Evolutionary conservation across 2,113 vertebrate species (phyloP), one percentile per base, ranked within the genome.

Genomic region (Hippocampus guttulatus): DNA sequence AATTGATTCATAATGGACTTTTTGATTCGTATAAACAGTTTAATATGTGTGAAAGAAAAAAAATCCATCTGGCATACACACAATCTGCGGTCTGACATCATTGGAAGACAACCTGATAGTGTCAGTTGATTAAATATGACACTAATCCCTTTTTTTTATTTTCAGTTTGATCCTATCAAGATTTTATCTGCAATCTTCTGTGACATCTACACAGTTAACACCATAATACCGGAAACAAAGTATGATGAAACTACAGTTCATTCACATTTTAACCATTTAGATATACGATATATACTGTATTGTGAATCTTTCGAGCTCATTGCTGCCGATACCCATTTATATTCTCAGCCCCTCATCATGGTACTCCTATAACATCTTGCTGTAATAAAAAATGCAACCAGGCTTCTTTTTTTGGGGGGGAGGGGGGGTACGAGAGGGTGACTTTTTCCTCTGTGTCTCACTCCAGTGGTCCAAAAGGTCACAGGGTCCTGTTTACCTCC

Each of bases 401-500:
- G 43, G 38, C 60, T 61, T 47, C 3, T 10, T 16, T 18, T 51
- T 70, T 70, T 10, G 18, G 23, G 25, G 27, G 61, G 74, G 40
- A 66, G 77, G 33, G 33, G 33, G 33, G 33, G 33, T 38, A 6
- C 5, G 33, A 38, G 5, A 0, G 47, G 67, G 73, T 25, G 23
- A 45, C 79, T 79, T 78, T 80, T 62, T 41, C 16, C 63, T 74
- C 71, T 70, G 55, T 70, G 71, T 64, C 67, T 67, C 57, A 68
- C 71, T 74, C 68, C 55, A 49, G 55, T 65, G 73, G 73, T 74
- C 78, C 52, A 69, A 78, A 81, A 85, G 88, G 88, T 91, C 85
- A 87, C 2, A 40, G 75, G 79, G 79, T 90, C 75, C 69, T 82
- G 77, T 89, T 91, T 90, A 88, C 84, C 67, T 80, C 76, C 77